Evolutionary conservation across 2,113 vertebrate species (phyloP).

Genomic region (Eolophus roseicapilla): DNA sequence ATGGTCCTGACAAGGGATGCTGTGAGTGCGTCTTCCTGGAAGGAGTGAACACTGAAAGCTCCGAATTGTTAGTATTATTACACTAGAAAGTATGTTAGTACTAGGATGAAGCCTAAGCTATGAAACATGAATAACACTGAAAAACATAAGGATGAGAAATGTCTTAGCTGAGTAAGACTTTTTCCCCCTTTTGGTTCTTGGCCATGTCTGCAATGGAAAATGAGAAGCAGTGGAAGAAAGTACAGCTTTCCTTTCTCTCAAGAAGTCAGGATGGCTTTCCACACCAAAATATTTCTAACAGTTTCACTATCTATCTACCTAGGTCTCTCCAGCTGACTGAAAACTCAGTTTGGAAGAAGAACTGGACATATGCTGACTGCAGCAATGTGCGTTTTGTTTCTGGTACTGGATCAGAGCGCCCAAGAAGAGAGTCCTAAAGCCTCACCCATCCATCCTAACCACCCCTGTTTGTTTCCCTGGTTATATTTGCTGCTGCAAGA

Average conservation of each 20-base stretch:
- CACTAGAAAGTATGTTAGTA: background rate
- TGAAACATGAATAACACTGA: background rate
- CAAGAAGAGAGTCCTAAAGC: background rate
- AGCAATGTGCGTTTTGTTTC: background rate
- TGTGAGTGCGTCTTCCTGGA: background rate
- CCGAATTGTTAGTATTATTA: background rate
- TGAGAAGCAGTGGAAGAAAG: background rate
- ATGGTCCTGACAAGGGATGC: background rate
- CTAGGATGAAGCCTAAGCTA: background rate
- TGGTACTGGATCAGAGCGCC: background rate
- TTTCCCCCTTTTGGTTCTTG: background rate
- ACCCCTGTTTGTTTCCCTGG: background rate
- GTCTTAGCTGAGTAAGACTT: background rate
- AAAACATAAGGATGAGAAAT: background rate
- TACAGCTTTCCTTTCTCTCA: background rate
- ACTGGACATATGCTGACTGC: background rate
- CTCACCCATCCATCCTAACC: background rate
- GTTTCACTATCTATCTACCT: background rate
- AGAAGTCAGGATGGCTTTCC: background rate
- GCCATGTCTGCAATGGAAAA: background rate
- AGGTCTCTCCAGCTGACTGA: background rate
- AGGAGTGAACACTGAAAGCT: background rate
- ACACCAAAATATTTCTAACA: background rate
- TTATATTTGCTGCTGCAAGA: background rate
- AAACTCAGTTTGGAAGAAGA: background rate